Percentiles rank a stretch among this genome's conserved stretches.
phyloP scores from a whole-genome alignment of 2,113 vertebrate species.

The Cichladusa arquata region DNA sequence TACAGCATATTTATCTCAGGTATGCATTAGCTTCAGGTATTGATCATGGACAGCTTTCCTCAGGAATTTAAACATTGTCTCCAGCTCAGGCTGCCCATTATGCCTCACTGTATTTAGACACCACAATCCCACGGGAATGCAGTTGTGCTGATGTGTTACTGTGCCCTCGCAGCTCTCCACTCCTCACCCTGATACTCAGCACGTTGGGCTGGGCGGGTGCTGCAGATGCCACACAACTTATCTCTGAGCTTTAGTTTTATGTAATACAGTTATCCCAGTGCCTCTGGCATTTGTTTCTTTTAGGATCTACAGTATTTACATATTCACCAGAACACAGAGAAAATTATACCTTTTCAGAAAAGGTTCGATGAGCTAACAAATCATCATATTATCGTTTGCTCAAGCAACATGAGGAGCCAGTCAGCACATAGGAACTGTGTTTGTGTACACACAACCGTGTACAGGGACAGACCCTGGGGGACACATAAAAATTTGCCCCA shows the following conservation, averaged over 20 bases:
- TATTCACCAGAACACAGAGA: neutral
- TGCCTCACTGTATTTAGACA: neutral
- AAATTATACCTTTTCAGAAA: neutral
- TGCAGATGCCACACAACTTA: neutral
- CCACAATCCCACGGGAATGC: neutral
- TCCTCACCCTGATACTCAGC: neutral
- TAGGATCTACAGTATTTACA: neutral
- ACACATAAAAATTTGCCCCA: neutral
- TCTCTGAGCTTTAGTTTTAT: neutral
- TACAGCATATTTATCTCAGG: neutral
- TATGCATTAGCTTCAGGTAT: neutral
- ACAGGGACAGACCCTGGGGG: no score
- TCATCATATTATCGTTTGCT: neutral
- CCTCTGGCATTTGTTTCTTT: neutral
- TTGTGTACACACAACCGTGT: neutral
- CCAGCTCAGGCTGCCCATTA: accelerated
- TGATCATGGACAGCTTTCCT: neutral
- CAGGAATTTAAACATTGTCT: neutral
- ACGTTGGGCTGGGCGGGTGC: neutral
- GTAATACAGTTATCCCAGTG: neutral
- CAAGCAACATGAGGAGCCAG: neutral
- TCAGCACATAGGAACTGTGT: neutral
- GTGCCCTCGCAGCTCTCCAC: neutral
- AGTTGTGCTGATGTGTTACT: neutral
- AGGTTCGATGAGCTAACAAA: neutral